phyloP scores from a whole-genome alignment of 2,888 invertebrate genomes.

The Camponotus fellah region DNA sequence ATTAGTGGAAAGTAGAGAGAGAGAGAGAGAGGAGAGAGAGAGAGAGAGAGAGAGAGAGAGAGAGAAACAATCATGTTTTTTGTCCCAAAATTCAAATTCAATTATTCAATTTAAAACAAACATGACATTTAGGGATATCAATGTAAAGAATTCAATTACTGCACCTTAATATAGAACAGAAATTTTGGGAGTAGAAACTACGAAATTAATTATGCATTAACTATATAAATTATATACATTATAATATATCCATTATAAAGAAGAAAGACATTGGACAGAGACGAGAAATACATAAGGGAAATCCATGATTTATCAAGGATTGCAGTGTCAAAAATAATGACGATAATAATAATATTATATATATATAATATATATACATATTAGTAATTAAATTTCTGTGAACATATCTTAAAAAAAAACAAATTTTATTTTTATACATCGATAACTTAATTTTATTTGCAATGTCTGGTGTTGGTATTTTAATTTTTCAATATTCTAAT shows the following conservation, averaged over 20 bases:
- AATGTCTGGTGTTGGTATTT: not conserved
- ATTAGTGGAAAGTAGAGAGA: too few relatives aligned
- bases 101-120: not conserved
- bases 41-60: too few relatives aligned
- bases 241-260: too few relatives aligned
- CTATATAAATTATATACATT: not conserved
- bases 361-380: not conserved
- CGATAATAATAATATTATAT: too few relatives aligned
- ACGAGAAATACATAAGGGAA: not conserved
- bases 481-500: not conserved
- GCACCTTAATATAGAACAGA: not conserved
- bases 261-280: too few relatives aligned
- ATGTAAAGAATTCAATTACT: not conserved
- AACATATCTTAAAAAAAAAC: not conserved
- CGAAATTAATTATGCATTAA: not conserved
- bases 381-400: not conserved
- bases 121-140: not conserved
- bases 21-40: too few relatives aligned
- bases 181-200: not conserved
- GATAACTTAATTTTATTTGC: not conserved
- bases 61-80: not conserved
- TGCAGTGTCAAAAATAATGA: not conserved
- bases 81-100: not conserved
- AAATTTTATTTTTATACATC: not conserved
- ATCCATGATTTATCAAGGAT: not conserved